Base-by-base conservation (phyloP, 2,797 vertebrate genomes). In the Pangasius mekongensis region DNA sequence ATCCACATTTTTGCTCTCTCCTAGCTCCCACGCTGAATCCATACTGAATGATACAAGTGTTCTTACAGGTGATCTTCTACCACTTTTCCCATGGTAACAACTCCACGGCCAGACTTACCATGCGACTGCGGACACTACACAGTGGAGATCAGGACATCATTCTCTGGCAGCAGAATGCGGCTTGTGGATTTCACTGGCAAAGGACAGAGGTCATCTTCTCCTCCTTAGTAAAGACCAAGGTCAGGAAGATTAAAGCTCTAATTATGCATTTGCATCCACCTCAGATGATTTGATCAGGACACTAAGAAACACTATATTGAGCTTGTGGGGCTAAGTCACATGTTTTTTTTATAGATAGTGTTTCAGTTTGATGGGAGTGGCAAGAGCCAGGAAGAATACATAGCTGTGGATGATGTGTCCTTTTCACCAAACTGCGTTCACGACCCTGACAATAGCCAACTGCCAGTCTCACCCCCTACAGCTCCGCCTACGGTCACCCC, bases 391-490 rank as follows among this genome's bases (percentile, higher is more conserved):
- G 85, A 89, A 86, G 93, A 93, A 11, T 87, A 94, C 73, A 93
- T 94, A 47, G 96, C 95, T 0, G 87, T 97, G 74, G 96, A 96
- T 5, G 96, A 95, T 64, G 52, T 96, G 85, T 95, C 96, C 84
- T 96, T 96, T 91, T 95, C 95, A 74, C 86, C 83, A 66, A 92
- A 92, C 74, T 97, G 96, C 88, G 10, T 52, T 39, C 93, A 95
- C 86, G 95, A 96, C 89, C 93, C 94, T 2, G 18, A 93, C 36
- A 95, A 96, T 93, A 92, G 77, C 49, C 56, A 90, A n/a, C 91
- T 96, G 54, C 95, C 96, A 18, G 83, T 91, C 43, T 85, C 76
- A 13, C 86, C 91, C 49, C 80, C 81, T 36, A 39, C 77, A 77
- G 9, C 47, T 54, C 27, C 64, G 16, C 22, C 24, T 60, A 77